Evolutionary conservation across 2,113 vertebrate genomes (phyloP).

Genomic region (Agelaius tricolor): DNA sequence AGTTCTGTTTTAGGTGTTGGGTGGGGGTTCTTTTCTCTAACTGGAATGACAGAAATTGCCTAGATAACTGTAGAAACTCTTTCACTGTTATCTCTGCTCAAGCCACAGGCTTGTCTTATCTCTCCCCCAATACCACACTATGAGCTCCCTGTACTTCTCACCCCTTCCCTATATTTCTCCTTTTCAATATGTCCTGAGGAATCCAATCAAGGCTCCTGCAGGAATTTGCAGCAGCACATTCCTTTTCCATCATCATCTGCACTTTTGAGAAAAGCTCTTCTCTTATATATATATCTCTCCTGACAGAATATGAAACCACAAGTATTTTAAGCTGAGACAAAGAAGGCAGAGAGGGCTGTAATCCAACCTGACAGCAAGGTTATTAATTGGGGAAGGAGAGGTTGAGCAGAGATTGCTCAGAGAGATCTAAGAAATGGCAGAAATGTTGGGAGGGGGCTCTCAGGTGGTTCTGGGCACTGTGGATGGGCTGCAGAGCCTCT

Average conservation of each 20-base stretch:
- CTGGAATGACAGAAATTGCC: conserved; percentile 15
- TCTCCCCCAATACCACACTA: background rate
- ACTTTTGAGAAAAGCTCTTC: conserved; percentile 52
- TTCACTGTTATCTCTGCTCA: conserved; percentile 26
- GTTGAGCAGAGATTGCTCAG: conserved; percentile 6
- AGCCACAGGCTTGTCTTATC: conserved; percentile 18
- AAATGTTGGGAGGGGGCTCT: background rate
- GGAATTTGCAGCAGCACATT: conserved; percentile 54
- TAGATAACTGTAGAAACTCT: background rate
- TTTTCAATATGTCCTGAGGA: conserved; percentile 1
- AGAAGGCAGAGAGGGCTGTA: conserved; percentile 69
- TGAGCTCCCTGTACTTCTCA: background rate
- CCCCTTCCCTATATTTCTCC: background rate
- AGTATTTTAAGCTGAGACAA: conserved; percentile 77
- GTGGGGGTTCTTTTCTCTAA: background rate
- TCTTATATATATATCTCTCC: conserved; percentile 35
- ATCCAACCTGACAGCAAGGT: conserved; percentile 77
- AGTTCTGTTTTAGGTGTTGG: background rate
- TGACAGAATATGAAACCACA: conserved; percentile 75
- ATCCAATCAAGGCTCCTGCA: conserved; percentile 47
- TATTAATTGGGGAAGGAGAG: conserved; percentile 55
- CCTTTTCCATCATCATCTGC: conserved; percentile 57
- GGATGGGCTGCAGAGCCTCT: conserved; percentile 25
- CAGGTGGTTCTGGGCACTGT: background rate
- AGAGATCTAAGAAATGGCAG: conserved; percentile 8